phyloP scores from a whole-genome alignment of 92 coral and sea anemone genomes.

The Micromussa lordhowensis region DNA sequence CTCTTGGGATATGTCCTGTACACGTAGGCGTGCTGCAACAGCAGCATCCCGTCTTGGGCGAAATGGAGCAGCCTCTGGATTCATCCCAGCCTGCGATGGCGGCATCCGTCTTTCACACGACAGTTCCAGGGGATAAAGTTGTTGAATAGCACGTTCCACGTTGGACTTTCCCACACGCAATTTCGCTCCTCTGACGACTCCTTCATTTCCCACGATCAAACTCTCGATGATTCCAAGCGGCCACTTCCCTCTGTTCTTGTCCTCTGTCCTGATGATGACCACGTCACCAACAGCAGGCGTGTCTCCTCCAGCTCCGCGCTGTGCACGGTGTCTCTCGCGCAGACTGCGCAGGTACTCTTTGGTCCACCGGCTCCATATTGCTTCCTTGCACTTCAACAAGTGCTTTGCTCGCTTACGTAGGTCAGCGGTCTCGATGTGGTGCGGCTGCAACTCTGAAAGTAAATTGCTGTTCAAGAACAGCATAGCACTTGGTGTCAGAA shows the following conservation, averaged over 20 bases:
- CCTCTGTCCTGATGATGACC: not conserved
- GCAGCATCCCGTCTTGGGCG: constrained; percentile 36
- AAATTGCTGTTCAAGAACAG: not conserved
- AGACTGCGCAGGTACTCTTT: constrained; percentile 13
- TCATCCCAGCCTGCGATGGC: not conserved
- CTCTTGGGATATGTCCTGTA: too few species aligned
- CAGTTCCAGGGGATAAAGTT: not conserved
- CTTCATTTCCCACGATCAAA: not conserved
- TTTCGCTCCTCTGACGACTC: constrained; percentile 11
- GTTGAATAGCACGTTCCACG: constrained; percentile 1
- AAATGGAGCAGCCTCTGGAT: constrained; percentile 32
- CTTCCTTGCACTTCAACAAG: constrained; percentile 26
- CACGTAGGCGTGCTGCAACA: too few species aligned
- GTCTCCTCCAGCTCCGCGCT: constrained; percentile 4
- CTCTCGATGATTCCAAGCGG: not conserved
- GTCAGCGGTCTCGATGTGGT: not conserved
- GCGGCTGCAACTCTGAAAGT: constrained; percentile 10
- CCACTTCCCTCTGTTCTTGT: constrained; percentile 6
- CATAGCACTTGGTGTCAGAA: not conserved
- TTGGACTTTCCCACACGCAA: not conserved
- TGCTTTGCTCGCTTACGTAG: not conserved
- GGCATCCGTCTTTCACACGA: not conserved
- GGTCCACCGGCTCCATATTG: constrained; percentile 2
- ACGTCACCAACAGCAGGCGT: constrained; percentile 10
- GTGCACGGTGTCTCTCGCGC: constrained; percentile 20